Evolutionary conservation across 2,888 invertebrate genomes (phyloP).

Genomic region (Drosophila macrospina): DNA sequence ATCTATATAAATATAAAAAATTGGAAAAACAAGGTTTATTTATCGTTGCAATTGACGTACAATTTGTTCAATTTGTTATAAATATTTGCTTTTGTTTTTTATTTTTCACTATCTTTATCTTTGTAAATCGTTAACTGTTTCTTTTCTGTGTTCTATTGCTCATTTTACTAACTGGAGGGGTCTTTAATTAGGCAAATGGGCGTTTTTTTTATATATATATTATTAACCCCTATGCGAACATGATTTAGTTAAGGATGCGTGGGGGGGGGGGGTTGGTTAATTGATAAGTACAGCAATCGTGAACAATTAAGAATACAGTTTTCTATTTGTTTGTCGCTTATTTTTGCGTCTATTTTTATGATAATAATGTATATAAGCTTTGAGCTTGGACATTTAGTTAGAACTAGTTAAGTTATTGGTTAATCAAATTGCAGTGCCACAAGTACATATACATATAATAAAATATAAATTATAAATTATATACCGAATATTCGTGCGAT

Average conservation of each 20-base stretch:
- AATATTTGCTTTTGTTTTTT: neutral
- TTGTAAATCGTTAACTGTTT: conserved; percentile 45
- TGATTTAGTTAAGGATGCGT: neutral
- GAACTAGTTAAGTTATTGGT: conserved; percentile 28
- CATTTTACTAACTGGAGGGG: conserved; percentile 15
- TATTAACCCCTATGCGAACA: neutral
- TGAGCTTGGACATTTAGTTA: conserved; percentile 42
- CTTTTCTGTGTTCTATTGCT: conserved; percentile 32
- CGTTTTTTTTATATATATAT: neutral
- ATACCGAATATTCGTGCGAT: conserved; percentile 28
- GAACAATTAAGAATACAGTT: conserved; percentile 17
- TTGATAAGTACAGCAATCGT: conserved; percentile 26
- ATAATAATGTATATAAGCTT: conserved; percentile 24
- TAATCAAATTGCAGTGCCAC: conserved; percentile 20
- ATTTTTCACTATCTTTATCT: neutral
- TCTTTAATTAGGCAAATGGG: neutral
- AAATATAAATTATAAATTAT: conserved; percentile 31
- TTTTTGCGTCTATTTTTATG: conserved; percentile 8
- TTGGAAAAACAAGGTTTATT: conserved; percentile 11
- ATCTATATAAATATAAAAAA: conserved; percentile 17
- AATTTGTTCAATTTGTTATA: conserved; percentile 17
- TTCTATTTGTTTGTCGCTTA: neutral
- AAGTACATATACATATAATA: conserved; percentile 9
- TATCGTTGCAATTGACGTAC: conserved; percentile 28
- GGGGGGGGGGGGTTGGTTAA: neutral